Conservation (phyloP, 1,140 invertebrate genomes). For the Drosophila mojavensis region DNA sequence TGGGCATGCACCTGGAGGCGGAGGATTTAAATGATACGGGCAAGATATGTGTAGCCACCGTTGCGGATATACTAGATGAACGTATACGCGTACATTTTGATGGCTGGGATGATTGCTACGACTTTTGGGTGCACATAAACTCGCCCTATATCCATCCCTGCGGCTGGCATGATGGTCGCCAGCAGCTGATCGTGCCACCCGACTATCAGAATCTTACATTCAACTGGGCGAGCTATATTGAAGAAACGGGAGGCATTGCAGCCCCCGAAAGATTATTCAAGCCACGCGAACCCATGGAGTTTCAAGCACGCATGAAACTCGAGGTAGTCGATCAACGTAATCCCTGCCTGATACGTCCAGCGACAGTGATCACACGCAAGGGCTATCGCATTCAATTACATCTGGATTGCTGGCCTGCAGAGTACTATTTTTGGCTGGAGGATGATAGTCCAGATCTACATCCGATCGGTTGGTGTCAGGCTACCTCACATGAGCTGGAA, state of each 20-base stretch:
- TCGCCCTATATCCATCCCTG: constrained; percentile 97
- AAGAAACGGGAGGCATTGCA: constrained; percentile 88
- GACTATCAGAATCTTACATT: constrained; percentile 88
- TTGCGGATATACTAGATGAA: constrained; percentile 93
- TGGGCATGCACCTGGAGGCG: constrained; percentile 97
- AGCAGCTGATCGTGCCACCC: constrained; percentile 92
- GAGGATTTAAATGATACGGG: constrained; percentile 95
- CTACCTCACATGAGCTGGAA: constrained; percentile 94
- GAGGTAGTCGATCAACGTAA: constrained; percentile 95
- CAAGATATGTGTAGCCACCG: constrained; percentile 94
- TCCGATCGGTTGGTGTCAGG: constrained; percentile 95
- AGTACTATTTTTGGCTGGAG: constrained; percentile 95
- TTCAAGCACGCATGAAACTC: constrained; percentile 94
- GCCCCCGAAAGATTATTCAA: constrained; percentile 94
- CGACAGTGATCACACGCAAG: constrained; percentile 91
- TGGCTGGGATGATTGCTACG: constrained; percentile 96
- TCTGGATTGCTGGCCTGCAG: constrained; percentile 95
- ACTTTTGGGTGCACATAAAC: constrained; percentile 95
- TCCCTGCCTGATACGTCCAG: constrained; percentile 91
- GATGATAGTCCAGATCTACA: constrained; percentile 96
- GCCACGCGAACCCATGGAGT: constrained; percentile 90
- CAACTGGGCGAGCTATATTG: constrained; percentile 93
- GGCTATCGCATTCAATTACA: constrained; percentile 92
- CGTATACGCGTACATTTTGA: constrained; percentile 97
- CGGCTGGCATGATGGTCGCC: constrained; percentile 95